A percentile compares a stretch with the other conserved stretches of the same genome.
phyloP scores from a whole-genome alignment of 1,140 invertebrate species.

The roundworm (Caenorhabditis elegans) region WBcel235 BX284603.4:6434501-6435000 shows the following conservation, averaged over 20 bases:
- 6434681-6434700: not conserved
- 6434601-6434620: not conserved
- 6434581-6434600: conserved; percentile 8
- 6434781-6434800: conserved; percentile 82
- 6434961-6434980: conserved; percentile 79
- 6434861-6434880: conserved; percentile 80
- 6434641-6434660: conserved; percentile 18
- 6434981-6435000: conserved; percentile 85
- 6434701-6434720: conserved; percentile 8
- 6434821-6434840: conserved; percentile 85
- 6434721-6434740: conserved; percentile 56
- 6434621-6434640: conserved; percentile 3
- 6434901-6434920: conserved; percentile 83
- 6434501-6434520: not conserved
- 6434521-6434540: not conserved
- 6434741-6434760: conserved; percentile 91
- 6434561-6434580: not conserved
- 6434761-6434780: conserved; percentile 77
- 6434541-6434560: not conserved
- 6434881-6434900: conserved; percentile 79
- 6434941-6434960: conserved; percentile 85
- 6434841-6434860: conserved; percentile 85
- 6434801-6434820: conserved; percentile 83
- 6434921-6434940: conserved; percentile 85
- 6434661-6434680: not conserved